phyloP scores from a whole-genome alignment of 2,888 invertebrate genomes.

The Electrophaes corylata region DNA sequence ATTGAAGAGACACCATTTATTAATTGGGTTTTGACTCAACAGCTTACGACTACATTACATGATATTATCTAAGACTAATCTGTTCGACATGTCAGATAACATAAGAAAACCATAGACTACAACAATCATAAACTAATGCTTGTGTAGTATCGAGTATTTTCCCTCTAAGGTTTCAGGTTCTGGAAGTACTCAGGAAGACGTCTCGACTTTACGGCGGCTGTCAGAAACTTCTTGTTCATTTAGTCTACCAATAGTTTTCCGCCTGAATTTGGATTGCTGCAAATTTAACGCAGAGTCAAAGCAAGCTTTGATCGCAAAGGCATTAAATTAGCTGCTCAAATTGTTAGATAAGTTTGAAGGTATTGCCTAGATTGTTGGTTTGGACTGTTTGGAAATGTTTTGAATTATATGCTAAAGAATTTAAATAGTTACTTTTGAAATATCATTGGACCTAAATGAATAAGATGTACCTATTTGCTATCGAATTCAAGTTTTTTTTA shows the following conservation, averaged over 20 bases:
- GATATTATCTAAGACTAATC: too few species aligned
- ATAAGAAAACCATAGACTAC: too few species aligned
- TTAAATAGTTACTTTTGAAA: too few species aligned
- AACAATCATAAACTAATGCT: background rate
- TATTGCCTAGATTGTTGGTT: conserved; percentile 5
- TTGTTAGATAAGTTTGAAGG: conserved; percentile 40
- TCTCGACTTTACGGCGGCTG: conserved; percentile 53
- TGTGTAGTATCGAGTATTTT: background rate
- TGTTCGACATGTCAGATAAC: too few species aligned
- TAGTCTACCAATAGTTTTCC: conserved; percentile 68
- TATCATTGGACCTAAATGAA: too few species aligned
- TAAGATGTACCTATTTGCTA: too few species aligned
- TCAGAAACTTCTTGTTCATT: conserved; percentile 68
- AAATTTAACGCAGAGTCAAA: conserved; percentile 70
- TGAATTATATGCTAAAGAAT: background rate
- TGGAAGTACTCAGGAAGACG: conserved; percentile 53
- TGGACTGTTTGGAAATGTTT: background rate
- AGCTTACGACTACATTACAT: too few species aligned
- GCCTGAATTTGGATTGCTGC: conserved; percentile 74
- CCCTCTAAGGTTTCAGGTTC: conserved; percentile 37
- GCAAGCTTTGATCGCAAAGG: conserved; percentile 64
- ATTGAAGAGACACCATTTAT: too few species aligned
- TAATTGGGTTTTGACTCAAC: too few species aligned
- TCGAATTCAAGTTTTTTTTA: too few species aligned
- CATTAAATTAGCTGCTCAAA: conserved; percentile 63